Evolutionary conservation across 2,797 vertebrate genomes (phyloP), one percentile per base, ranked within the genome.

Genomic region (Mus minutoides): DNA sequence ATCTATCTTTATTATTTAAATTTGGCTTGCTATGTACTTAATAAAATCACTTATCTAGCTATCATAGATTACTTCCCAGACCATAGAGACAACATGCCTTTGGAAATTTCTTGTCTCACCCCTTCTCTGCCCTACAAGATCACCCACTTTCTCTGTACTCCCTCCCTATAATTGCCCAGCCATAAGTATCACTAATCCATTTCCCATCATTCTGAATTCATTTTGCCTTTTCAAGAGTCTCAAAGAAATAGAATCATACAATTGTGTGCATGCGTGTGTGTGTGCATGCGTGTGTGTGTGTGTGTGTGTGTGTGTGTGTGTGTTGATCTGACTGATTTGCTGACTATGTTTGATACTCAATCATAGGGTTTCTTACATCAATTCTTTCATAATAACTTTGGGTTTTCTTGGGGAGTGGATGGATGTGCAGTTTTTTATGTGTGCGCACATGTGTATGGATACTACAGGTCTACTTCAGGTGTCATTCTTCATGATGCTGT

Each of bases 201-300:
- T 92, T 78, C 73, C 52, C 49, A 31, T 93, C 22, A 76, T 37
- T 84, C 6, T 90, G n/a, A 34, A 60, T 96, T 92, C 49, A 29
- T 85, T 82, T 85, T 92, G 4, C 49, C 75, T 94, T 93, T 92
- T 89, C 52, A 75, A 91, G 46, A 91, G 7, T 71, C 96, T 92
- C 37, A 29, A 43, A 21, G 79, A 88, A 90, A 37, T 69, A 58
- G 49, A 90, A 88, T 67, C 31, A 43, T 46, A 43, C 26, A 14
- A 12, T n/a, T 67, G 29, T 16, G 29, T 67, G 64, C 34, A 13
- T 67, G 60, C 11, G 11, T 62, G 7, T 10, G 2, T 71, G 14
- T n/a, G 4, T 19, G 54, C 4, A 3, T 54, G 54, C 17, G 52
- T 16, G 13, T 54, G 52, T 16, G 52, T 54, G 52, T 54, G 52